phyloP scores from a whole-genome alignment of 2,888 invertebrate genomes.

The Hirtodrosophila trivittata region DNA sequence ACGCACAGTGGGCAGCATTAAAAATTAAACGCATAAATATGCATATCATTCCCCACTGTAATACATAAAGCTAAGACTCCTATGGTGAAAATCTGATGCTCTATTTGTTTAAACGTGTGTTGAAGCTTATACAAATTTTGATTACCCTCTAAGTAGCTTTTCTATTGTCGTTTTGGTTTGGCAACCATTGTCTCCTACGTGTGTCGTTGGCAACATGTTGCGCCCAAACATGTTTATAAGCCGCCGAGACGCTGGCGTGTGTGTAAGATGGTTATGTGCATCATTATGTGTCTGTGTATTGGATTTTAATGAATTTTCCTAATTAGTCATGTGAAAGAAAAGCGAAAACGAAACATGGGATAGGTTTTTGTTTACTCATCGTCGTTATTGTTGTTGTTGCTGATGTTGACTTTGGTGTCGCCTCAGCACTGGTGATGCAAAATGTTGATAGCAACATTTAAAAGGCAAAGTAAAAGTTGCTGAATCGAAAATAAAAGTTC shows the following conservation, averaged over 20 bases:
- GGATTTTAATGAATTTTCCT: slow-evolving; percentile 67
- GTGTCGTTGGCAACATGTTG: slow-evolving; percentile 49
- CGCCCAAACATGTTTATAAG: slow-evolving; percentile 51
- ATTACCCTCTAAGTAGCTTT: too few relatives aligned
- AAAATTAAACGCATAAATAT: slow-evolving; percentile 10
- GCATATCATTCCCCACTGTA: background rate
- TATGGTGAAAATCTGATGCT: too few relatives aligned
- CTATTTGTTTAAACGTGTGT: too few relatives aligned
- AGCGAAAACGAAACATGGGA: slow-evolving; percentile 67
- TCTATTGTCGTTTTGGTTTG: background rate
- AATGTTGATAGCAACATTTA: slow-evolving; percentile 52
- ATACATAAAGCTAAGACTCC: too few relatives aligned
- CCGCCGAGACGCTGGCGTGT: slow-evolving; percentile 12
- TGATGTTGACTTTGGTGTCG: slow-evolving; percentile 29
- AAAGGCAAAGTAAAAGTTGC: slow-evolving; percentile 55
- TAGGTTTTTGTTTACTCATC: slow-evolving; percentile 17
- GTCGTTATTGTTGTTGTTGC: slow-evolving; percentile 2
- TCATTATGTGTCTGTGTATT: slow-evolving; percentile 18
- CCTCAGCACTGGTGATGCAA: slow-evolving; percentile 49
- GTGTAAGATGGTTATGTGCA: background rate
- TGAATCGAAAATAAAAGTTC: slow-evolving; percentile 57
- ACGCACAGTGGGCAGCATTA: slow-evolving; percentile 48
- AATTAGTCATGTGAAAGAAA: slow-evolving; percentile 74
- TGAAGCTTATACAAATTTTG: too few relatives aligned
- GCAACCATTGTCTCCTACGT: slow-evolving; percentile 23